These are phyloP conservation scores for Holothuria glaberrima DNA, from an alignment of 35 echinoderm and acorn worm genomes.

Conservation along the genomic window DNA sequence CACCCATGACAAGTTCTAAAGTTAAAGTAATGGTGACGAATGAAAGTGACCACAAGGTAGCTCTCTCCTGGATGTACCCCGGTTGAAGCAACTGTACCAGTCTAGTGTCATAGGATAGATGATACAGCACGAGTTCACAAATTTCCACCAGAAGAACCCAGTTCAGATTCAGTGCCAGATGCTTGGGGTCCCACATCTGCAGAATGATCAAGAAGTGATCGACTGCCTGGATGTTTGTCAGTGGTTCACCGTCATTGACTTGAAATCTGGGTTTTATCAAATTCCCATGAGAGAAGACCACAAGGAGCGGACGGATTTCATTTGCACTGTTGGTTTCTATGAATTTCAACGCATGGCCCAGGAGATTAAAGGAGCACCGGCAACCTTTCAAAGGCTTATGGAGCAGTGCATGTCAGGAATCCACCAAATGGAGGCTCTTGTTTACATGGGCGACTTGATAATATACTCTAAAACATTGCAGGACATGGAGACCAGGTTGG, in stretches of 20 bases:
- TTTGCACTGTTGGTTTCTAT: background rate
- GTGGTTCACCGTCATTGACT: constrained; percentile 59
- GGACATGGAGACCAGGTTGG: background rate
- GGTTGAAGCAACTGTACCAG: background rate
- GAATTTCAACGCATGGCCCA: background rate
- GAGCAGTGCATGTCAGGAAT: background rate
- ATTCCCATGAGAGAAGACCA: constrained; percentile 56
- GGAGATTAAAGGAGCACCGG: background rate
- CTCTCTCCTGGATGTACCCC: background rate
- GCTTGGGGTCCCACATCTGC: constrained; percentile 18
- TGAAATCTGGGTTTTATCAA: constrained; percentile 63
- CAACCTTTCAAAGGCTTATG: background rate
- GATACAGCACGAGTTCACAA: background rate
- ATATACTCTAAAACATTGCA: background rate
- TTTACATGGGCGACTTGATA: constrained; percentile 34
- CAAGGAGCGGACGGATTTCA: constrained; percentile 56
- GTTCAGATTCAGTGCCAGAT: background rate
- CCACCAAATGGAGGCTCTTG: background rate
- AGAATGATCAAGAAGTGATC: constrained; percentile 40
- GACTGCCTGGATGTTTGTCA: constrained; percentile 35
- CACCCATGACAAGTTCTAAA: background rate
- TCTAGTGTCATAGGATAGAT: background rate
- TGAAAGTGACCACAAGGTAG: background rate
- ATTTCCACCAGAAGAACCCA: background rate
- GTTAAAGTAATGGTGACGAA: background rate